Base-by-base conservation (phyloP, 2,113 vertebrate genomes). In the Oxyruncus cristatus region DNA sequence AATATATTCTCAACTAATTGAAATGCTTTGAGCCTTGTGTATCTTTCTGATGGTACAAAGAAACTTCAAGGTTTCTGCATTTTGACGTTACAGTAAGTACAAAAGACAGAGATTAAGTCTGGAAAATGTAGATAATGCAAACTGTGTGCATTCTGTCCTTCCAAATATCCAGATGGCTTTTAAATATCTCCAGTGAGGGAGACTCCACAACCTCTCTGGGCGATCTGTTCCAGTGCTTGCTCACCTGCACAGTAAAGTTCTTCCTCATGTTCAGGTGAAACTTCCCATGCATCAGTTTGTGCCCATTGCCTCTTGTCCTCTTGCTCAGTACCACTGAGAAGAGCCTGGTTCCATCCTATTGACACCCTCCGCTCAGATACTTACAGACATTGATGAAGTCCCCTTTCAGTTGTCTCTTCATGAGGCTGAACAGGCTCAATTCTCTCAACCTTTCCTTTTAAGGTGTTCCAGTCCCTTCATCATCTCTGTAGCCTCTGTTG, bases 361-460 rank as follows among this genome's bases (percentile, higher is more conserved):
- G 7, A 9, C 68, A 52, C 19, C 2, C 0, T 58, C 14, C 32
- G 9, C 50, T 67, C 52, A 59, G 33, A 33, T 3, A 13, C 14
- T 24, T 46, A 52, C 5, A 21, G 12, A n/a, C 7, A 17, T 11
- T 14, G 28, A 12, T 1, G 0, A n/a, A 7, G 11, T 46, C 19
- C 44, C 47, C 27, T 73, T 50, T 39, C 37, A n/a, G 61, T 17
- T 0, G 0, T 59, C 33, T 89, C 46, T 67, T 67, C 39, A 46
- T 11, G 9, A 59, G 58, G 5, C 27, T 81, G 37, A 13, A 16
- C 14, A 44, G 15, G 15, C 37, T 12, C 8, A 52, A 5, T 20
- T 67, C 15, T 35, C 23, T 39, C 52, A 66, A 11, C 44, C 22
- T 37, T 33, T 74, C 15, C 14, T 59, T 7, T 3, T 9, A 21